These are phyloP conservation scores for Esperia sulphurella DNA, from an alignment of 2,888 invertebrate genomes.

Conservation along the genomic window DNA sequence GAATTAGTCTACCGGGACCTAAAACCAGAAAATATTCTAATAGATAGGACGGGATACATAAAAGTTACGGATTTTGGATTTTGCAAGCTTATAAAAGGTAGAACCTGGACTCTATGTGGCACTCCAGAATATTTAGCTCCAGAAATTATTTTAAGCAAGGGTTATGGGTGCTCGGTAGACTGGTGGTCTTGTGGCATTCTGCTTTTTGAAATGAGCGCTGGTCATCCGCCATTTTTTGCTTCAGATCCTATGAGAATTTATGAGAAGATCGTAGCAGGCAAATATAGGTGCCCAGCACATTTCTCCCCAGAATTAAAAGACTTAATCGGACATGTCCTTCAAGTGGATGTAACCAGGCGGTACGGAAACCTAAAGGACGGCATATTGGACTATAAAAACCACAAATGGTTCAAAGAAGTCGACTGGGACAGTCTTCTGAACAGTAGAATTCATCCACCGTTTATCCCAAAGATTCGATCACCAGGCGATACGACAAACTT, in stretches of 20 bases:
- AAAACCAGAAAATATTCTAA: conserved; percentile 94
- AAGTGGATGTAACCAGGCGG: conserved; percentile 77
- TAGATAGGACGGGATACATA: conserved; percentile 87
- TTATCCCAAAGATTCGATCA: conserved; percentile 78
- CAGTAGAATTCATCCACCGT: conserved; percentile 83
- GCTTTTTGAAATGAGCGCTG: conserved; percentile 93
- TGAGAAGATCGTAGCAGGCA: conserved; percentile 94
- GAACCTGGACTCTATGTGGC: conserved; percentile 96
- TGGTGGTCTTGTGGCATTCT: conserved; percentile 97
- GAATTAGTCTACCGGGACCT: conserved; percentile 93
- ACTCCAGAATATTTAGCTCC: conserved; percentile 98
- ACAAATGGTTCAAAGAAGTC: conserved; percentile 93
- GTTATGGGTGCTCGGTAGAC: conserved; percentile 95
- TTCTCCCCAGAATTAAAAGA: conserved; percentile 91
- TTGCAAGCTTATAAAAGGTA: conserved; percentile 86
- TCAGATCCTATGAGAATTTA: conserved; percentile 96
- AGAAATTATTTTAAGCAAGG: conserved; percentile 93
- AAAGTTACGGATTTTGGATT: conserved; percentile 97
- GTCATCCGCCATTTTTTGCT: conserved; percentile 96
- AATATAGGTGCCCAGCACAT: conserved; percentile 89
- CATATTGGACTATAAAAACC: conserved; percentile 92
- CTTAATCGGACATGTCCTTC: conserved; percentile 87
- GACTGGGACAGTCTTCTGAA: conserved; percentile 93
- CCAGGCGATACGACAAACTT: conserved; percentile 86
- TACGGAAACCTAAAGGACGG: conserved; percentile 95